Evolutionary conservation across 2,888 invertebrate genomes (phyloP), one percentile per base, ranked within the genome.

Genomic region (Pammene fasciana): DNA sequence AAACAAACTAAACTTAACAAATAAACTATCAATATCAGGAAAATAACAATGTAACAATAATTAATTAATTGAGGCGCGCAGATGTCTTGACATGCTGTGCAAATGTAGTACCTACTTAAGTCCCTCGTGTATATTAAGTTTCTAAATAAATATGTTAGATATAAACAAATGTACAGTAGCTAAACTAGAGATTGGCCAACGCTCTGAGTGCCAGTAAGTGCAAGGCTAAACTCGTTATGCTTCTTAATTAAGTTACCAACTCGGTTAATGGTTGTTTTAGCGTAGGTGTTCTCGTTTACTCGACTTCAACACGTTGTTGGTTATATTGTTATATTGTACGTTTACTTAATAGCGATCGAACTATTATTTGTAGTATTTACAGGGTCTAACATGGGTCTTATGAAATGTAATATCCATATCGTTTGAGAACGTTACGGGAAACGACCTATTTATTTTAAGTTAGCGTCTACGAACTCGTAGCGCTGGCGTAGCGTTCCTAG

Each of bases 261-360:
- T 68, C 68, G 71, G 71, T 73, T 74, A 75, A 74, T 72, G 68
- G 73, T 67, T 71, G 68, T 72, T 73, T 48, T 71, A 70, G 67
- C 72, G 65, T 67, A 67, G 34, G 54, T 18, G n/a, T 72, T 71
- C 70, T 72, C 67, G 18, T 60, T 36, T 59, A 36, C 45, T 52
- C 60, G 70, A 72, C 38, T 72, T 68, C 67, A 70, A 57, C 71
- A 70, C 71, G 72, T 76, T 76, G 73, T 71, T 75, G 71, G 73
- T 76, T 78, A 77, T 77, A 75, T 78, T 76, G 80, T 78, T 78
- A 76, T 75, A 74, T 66, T 14, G 55, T 38, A 70, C 26, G 26
- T 26, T 26, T 67, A 34, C 68, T 62, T 70, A 72, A 67, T 72
- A 78, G 72, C 79, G 78, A 77, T 80, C 79, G 80, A 78, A 77